phyloP scores from a whole-genome alignment of 1,140 invertebrate genomes.

The Dreissena rostriformis region DNA sequence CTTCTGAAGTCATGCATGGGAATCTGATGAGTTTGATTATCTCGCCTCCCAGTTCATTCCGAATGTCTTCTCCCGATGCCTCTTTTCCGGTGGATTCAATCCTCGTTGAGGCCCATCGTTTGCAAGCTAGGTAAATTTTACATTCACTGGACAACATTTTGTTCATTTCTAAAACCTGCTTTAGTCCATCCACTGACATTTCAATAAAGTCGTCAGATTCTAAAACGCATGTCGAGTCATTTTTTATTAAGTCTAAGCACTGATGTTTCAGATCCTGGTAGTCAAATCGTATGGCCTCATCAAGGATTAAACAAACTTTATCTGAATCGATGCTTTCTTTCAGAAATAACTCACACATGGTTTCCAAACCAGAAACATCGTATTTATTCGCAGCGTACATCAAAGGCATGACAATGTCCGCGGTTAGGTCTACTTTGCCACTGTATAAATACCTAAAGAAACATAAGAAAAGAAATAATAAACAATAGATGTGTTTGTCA shows the following conservation, averaged over 20 bases:
- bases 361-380: conserved; percentile 88
- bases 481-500: too few relatives aligned
- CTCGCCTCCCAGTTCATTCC: conserved; percentile 1
- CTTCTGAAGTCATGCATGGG: conserved; percentile 2
- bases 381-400: conserved; percentile 93
- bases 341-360: conserved; percentile 90
- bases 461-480: too few relatives aligned
- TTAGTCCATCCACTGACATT: conserved; percentile 21
- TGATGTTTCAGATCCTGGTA: conserved; percentile 47
- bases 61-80: not conserved
- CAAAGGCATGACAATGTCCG: conserved; percentile 90
- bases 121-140: conserved; percentile 7
- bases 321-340: conserved; percentile 88
- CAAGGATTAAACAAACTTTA: conserved; percentile 85
- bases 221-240: conserved; percentile 16
- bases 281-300: conserved; percentile 55
- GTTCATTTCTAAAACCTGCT: conserved; percentile 6
- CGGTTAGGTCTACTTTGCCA: conserved; percentile 82
- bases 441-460: conserved; percentile 56
- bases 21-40: conserved; percentile 21
- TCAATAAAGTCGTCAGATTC: conserved; percentile 33
- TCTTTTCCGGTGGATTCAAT: not conserved
- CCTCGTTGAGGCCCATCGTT: conserved; percentile 20
- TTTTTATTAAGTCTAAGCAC: conserved; percentile 35
- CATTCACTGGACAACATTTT: not conserved